These are phyloP conservation scores for Malurus alboscapulatus DNA, from an alignment of 2,113 vertebrate species.

Conservation along the genomic window DNA sequence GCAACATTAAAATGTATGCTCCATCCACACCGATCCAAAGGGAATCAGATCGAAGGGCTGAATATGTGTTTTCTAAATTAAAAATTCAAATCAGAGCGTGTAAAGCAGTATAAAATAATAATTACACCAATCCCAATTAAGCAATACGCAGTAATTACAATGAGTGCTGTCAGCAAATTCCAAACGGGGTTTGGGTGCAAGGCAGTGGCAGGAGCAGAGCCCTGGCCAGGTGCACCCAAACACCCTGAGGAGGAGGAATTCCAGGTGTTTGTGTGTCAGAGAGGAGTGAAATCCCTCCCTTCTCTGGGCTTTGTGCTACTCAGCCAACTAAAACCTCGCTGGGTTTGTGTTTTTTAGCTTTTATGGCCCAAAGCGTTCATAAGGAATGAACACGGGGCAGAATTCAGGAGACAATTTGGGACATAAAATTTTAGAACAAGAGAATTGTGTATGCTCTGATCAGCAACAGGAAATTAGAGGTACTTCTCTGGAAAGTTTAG, in stretches of 20 bases:
- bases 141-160: constrained; percentile 67
- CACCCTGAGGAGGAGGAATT: not conserved
- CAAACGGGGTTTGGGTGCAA: constrained; percentile 37
- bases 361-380: not conserved
- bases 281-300: not conserved
- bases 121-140: constrained; percentile 71
- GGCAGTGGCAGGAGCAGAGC: constrained; percentile 3
- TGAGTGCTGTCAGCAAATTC: constrained; percentile 64
- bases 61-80: constrained; percentile 64
- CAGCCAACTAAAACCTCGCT: not conserved
- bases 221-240: constrained; percentile 33
- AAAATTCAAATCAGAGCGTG: constrained; percentile 66
- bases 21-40: constrained; percentile 25
- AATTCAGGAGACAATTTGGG: not conserved
- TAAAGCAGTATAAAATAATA: constrained; percentile 74
- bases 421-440: not conserved
- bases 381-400: not conserved
- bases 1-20: constrained; percentile 36
- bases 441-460: not conserved
- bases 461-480: not conserved
- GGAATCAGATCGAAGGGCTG: constrained; percentile 49
- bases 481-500: not conserved
- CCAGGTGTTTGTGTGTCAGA: not conserved
- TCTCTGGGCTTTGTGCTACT: not conserved
- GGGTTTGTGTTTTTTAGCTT: not conserved